Evolutionary conservation across 2,888 invertebrate genomes (phyloP).

Genomic region (Oligia fasciuncula): DNA sequence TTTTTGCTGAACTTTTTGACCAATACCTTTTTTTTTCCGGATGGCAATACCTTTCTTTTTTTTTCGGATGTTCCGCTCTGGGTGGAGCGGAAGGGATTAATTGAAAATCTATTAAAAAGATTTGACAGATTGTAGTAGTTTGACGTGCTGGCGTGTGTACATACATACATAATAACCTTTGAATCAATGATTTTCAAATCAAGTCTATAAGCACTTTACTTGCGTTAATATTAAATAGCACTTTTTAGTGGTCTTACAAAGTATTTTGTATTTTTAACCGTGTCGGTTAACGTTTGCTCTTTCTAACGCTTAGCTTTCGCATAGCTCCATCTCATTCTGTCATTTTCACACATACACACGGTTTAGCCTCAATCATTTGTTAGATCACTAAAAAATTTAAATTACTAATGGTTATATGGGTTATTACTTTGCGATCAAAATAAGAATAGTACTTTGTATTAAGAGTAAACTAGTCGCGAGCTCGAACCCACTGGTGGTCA

Average conservation of each 20-base stretch:
- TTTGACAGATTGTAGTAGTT: too few relatives aligned
- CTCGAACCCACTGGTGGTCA: too few relatives aligned
- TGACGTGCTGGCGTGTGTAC: too few relatives aligned
- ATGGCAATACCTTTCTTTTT: too few relatives aligned
- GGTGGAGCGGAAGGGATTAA: too few relatives aligned
- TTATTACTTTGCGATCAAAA: neutral
- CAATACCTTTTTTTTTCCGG: too few relatives aligned
- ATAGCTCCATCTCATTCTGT: neutral
- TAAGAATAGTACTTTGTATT: neutral
- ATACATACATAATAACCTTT: too few relatives aligned
- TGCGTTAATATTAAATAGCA: neutral
- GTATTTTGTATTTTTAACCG: neutral
- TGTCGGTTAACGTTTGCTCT: neutral
- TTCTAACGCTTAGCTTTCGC: neutral
- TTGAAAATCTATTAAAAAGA: too few relatives aligned
- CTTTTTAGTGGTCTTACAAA: neutral
- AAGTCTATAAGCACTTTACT: neutral
- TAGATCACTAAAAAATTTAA: neutral
- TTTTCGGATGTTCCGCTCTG: too few relatives aligned
- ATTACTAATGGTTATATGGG: neutral
- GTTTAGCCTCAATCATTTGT: neutral
- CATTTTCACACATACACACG: neutral
- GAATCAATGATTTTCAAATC: neutral
- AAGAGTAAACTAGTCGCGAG: too few relatives aligned
- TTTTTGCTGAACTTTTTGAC: too few relatives aligned